A percentile compares a stretch with the other conserved stretches of the same genome.
Conservation (phyloP, 2,113 vertebrate genomes). For the Centropus unirufus region DNA sequence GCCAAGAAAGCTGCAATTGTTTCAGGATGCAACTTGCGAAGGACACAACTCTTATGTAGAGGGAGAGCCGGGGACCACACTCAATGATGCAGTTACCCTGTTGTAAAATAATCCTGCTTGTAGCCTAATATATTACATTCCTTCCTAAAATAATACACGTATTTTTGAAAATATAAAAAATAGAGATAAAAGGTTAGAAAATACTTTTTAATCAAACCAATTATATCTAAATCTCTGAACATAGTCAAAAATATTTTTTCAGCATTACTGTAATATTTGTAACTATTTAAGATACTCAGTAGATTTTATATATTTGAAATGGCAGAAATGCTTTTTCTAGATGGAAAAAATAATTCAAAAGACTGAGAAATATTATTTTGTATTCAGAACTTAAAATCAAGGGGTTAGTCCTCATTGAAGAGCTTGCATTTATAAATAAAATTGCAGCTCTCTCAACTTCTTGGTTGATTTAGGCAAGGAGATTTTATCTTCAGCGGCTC, state of each 20-base stretch:
- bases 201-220: background rate
- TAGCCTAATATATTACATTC: background rate
- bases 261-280: background rate
- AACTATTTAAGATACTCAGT: background rate
- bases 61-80: background rate
- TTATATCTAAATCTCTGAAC: background rate
- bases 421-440: background rate
- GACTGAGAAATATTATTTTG: background rate
- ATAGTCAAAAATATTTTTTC: background rate
- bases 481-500: accelerated
- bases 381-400: background rate
- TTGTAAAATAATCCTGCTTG: background rate
- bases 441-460: background rate
- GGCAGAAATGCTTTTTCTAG: background rate
- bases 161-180: background rate
- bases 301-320: background rate
- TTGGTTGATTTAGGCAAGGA: background rate
- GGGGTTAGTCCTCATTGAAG: background rate
- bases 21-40: background rate
- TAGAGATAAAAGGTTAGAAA: background rate
- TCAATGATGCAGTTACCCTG: background rate
- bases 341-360: background rate
- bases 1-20: background rate
- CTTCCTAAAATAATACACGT: background rate
- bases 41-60: background rate